phyloP scores from a whole-genome alignment of 2,888 invertebrate species.

The Parelbella ahira region DNA sequence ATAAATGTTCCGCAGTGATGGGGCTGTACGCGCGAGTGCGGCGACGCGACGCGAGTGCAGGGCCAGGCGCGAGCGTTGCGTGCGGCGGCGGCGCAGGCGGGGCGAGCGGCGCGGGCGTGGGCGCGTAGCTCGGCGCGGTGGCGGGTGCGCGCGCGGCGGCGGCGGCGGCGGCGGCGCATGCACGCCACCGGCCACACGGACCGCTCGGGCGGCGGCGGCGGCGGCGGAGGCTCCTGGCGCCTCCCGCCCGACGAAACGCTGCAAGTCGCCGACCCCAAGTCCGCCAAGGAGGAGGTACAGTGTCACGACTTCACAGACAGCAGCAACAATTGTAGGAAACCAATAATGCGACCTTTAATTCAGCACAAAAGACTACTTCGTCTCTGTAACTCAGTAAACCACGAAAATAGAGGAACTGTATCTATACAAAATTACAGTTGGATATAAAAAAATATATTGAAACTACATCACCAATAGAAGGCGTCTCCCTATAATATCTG shows the following conservation, averaged over 20 bases:
- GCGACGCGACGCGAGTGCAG: slow-evolving; percentile 39
- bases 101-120: slow-evolving; percentile 40
- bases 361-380: too few relatives aligned
- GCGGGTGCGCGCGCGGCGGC: slow-evolving; percentile 83
- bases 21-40: slow-evolving; percentile 46
- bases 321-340: too few relatives aligned
- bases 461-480: too few relatives aligned
- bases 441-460: too few relatives aligned
- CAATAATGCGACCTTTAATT: too few relatives aligned
- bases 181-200: slow-evolving; percentile 94
- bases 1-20: too few relatives aligned
- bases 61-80: slow-evolving; percentile 37
- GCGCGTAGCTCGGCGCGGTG: slow-evolving; percentile 76
- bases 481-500: too few relatives aligned
- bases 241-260: slow-evolving; percentile 95
- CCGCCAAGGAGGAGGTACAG: slow-evolving; percentile 86
- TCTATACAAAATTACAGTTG: too few relatives aligned
- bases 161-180: slow-evolving; percentile 84
- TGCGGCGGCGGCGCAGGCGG: slow-evolving; percentile 37
- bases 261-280: slow-evolving; percentile 93
- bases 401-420: too few relatives aligned
- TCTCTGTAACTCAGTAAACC: too few relatives aligned
- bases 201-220: slow-evolving; percentile 86
- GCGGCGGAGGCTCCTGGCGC: slow-evolving; percentile 88
- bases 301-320: too few relatives aligned